Evolutionary conservation across 1,140 invertebrate genomes (phyloP).

Genomic region (Harpegnathos saltator): DNA sequence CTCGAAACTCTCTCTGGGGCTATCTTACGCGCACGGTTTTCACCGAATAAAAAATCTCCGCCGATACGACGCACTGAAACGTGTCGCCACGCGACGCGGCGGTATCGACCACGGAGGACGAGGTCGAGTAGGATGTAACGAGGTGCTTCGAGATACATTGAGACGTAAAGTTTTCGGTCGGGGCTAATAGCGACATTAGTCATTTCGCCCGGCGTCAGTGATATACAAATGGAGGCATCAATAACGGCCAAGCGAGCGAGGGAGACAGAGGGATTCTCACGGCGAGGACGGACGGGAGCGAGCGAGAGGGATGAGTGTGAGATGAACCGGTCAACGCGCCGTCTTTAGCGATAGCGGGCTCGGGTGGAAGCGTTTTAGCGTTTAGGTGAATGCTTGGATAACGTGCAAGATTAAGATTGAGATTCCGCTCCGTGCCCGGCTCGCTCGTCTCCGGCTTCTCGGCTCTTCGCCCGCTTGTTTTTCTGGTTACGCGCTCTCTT

Average conservation of each 20-base stretch:
- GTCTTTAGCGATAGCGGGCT: constrained; percentile 14
- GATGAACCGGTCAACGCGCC: constrained; percentile 71
- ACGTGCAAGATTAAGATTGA: constrained; percentile 78
- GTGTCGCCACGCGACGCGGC: neutral
- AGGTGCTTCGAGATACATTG: constrained; percentile 69
- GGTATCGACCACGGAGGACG: neutral
- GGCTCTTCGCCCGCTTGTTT: neutral
- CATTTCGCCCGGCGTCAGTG: constrained; percentile 78
- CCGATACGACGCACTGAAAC: neutral
- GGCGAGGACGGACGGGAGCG: constrained; percentile 49
- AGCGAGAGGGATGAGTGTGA: constrained; percentile 38
- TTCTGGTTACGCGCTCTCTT: neutral
- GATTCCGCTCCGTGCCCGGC: constrained; percentile 50
- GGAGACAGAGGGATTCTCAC: constrained; percentile 59
- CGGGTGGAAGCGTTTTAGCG: constrained; percentile 73
- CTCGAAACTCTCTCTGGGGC: neutral
- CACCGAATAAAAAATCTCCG: constrained; percentile 20
- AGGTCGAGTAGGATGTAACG: constrained; percentile 56
- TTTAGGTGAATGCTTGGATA: constrained; percentile 75
- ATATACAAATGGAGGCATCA: constrained; percentile 84
- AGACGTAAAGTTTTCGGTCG: constrained; percentile 75
- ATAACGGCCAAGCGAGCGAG: constrained; percentile 69
- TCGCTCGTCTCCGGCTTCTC: neutral
- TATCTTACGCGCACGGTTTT: neutral
- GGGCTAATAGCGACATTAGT: constrained; percentile 83